Evolutionary conservation across 2,113 vertebrate species (phyloP), one percentile per base, ranked within the genome.

Genomic region (Octodon degus): DNA sequence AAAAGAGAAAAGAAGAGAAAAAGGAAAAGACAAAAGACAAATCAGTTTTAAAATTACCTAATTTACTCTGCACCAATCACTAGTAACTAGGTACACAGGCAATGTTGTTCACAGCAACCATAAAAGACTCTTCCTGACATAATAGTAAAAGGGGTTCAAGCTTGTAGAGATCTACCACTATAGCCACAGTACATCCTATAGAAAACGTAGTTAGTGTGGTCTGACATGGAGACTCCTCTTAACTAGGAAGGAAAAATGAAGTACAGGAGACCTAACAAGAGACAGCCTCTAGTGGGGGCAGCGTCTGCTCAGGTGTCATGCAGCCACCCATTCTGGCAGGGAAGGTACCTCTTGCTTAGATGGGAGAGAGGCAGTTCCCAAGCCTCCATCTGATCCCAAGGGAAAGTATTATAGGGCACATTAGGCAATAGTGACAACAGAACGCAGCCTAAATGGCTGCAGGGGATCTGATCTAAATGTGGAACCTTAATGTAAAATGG

Each of bases 21-120:
- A 67, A n/a, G 17, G n/a, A 40, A 24, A 16, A 37, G 19, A 22
- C 11, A 72, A 62, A 83, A 86, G 88, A 81, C 55, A 95, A 67
- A 86, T 63, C 34, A 67, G 10, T 58, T 93, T 85, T 77, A 95
- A 90, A 85, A 93, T 81, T 53, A 94, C n/a, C 81, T 58, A 93
- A 90, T 67, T 93, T 34, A n/a, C 62, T 80, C 47, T 96, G 86
- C 50, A 74, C 84, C 0, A 30, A 81, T 91, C n/a, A 68, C 76
- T 74, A 89, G 14, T 19, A 82, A 86, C 62, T 82, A 27, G 32
- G 65, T 86, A 80, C 37, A 30, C 32, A 95, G 53, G 93, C 13
- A 83, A 8, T n/a, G 68, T 0, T 5, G 89, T 70, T 96, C 93
- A 68, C 37, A 89, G 68, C 84, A 65, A 94, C 34, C 43, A 76